These are phyloP conservation scores for Leucopternis melanops DNA, from an alignment of 2,113 vertebrate species.

Conservation along the genomic window DNA sequence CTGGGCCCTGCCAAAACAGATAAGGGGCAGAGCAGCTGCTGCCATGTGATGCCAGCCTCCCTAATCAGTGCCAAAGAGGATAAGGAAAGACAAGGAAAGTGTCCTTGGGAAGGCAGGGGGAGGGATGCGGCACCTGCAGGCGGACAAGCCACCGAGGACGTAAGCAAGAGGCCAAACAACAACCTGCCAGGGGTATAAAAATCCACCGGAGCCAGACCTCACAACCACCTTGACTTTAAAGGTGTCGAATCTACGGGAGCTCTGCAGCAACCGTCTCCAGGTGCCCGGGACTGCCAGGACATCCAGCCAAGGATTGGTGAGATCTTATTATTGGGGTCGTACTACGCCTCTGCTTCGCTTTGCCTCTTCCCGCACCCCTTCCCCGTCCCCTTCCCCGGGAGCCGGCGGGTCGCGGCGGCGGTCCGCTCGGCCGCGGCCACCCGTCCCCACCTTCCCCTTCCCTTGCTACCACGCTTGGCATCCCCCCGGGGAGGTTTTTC, in stretches of 20 bases:
- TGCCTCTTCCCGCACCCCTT: rapidly evolving
- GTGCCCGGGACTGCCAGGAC: neutral
- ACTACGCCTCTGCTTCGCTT: neutral
- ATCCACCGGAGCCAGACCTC: neutral
- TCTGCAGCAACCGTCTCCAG: neutral
- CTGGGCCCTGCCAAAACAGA: neutral
- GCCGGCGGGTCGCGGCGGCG: rapidly evolving
- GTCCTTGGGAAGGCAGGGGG: slow-evolving; percentile 34
- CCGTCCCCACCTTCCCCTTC: neutral
- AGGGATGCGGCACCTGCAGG: neutral
- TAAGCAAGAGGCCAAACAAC: slow-evolving; percentile 40
- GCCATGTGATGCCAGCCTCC: neutral
- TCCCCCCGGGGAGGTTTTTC: rapidly evolving
- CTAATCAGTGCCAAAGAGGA: slow-evolving; percentile 15
- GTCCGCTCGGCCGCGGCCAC: rapidly evolving
- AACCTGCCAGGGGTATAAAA: slow-evolving; percentile 13
- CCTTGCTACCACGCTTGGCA: neutral
- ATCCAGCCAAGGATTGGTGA: slow-evolving; percentile 47
- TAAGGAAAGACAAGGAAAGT: neutral
- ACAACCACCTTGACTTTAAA: neutral
- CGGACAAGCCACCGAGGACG: neutral
- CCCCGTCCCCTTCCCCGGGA: neutral
- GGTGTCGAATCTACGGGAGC: neutral
- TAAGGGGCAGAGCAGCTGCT: slow-evolving; percentile 20
- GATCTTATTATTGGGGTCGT: slow-evolving; percentile 12